A percentile compares a stretch with the other conserved stretches of the same genome.
phyloP scores from a whole-genome alignment of 2,113 vertebrate species.

The Kryptolebias marmoratus region DNA sequence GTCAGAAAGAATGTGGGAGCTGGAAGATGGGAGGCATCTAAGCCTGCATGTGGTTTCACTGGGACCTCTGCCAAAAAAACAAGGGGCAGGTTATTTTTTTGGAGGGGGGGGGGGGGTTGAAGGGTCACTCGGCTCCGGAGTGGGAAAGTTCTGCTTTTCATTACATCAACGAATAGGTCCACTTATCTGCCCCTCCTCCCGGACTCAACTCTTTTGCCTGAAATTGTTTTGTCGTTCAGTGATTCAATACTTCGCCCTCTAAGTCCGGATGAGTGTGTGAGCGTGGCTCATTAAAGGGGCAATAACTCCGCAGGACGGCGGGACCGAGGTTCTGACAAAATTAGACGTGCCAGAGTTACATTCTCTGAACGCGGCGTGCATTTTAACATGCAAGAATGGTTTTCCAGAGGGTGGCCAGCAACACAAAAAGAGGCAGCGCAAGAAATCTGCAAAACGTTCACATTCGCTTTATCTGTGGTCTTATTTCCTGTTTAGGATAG shows the following conservation, averaged over 20 bases:
- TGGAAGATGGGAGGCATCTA: slow-evolving; percentile 59
- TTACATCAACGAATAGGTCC: slow-evolving; percentile 74
- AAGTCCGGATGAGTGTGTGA: slow-evolving; percentile 49
- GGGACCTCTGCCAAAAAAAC: slow-evolving; percentile 65
- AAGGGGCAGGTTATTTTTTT: slow-evolving; percentile 47
- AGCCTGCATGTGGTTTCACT: slow-evolving; percentile 66
- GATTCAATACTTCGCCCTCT: slow-evolving; percentile 21
- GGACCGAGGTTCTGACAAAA: slow-evolving; percentile 24
- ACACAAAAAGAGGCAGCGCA: too few relatives aligned
- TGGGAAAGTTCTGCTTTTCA: slow-evolving; percentile 78
- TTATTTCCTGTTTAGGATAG: slow-evolving; percentile 20
- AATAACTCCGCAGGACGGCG: slow-evolving; percentile 25
- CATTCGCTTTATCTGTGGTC: slow-evolving; percentile 34
- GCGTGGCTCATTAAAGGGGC: slow-evolving; percentile 40
- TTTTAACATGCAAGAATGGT: slow-evolving; percentile 39
- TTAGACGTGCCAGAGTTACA: slow-evolving; percentile 26
- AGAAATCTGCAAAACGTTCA: slow-evolving; percentile 22
- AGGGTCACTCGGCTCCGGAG: slow-evolving; percentile 62
- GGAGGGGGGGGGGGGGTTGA: slow-evolving; percentile 28
- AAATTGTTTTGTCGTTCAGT: slow-evolving; percentile 66
- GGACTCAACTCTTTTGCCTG: slow-evolving; percentile 66
- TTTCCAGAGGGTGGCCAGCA: background rate
- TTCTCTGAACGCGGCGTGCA: slow-evolving; percentile 25
- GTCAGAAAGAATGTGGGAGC: slow-evolving; percentile 65
- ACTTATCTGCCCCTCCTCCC: slow-evolving; percentile 64